Percentiles rank a stretch among this genome's conserved stretches.
Evolutionary conservation across 2,113 vertebrate genomes (phyloP).

Genomic region (Calypte anna): DNA sequence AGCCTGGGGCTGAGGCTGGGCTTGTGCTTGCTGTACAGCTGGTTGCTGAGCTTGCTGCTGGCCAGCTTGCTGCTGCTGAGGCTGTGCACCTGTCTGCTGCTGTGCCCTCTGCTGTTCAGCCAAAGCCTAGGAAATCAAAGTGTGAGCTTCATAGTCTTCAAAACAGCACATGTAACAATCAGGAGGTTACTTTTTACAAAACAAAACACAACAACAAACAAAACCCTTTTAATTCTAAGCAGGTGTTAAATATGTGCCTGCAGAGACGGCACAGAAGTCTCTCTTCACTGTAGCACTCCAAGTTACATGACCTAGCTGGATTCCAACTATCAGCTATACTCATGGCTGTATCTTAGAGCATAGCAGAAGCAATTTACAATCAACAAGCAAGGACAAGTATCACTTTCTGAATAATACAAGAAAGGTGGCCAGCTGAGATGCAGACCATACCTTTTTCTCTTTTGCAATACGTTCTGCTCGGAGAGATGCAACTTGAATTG

Average conservation of each 20-base stretch:
- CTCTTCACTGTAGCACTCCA: not conserved
- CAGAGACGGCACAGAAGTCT: not conserved
- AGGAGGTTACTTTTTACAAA: not conserved
- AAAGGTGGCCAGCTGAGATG: not conserved
- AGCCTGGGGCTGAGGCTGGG: constrained; percentile 70
- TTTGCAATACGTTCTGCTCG: constrained; percentile 92
- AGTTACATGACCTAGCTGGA: not conserved
- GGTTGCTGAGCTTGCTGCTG: constrained; percentile 67
- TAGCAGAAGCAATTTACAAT: not conserved
- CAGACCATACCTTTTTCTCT: constrained; percentile 85
- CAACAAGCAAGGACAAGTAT: not conserved
- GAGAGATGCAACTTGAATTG: constrained; percentile 90
- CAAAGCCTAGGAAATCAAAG: constrained; percentile 78
- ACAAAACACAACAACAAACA: not conserved
- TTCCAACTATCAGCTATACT: not conserved
- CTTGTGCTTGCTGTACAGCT: constrained; percentile 75
- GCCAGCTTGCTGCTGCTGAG: constrained; percentile 74
- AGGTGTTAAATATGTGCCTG: not conserved
- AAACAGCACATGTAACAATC: not conserved
- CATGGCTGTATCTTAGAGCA: not conserved
- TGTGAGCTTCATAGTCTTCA: not conserved
- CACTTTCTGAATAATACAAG: not conserved
- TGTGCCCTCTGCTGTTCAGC: constrained; percentile 90
- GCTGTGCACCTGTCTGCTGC: constrained; percentile 83
- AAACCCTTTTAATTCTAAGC: not conserved